Conservation (phyloP, 2,113 vertebrate genomes). For the Cygnus atratus region DNA sequence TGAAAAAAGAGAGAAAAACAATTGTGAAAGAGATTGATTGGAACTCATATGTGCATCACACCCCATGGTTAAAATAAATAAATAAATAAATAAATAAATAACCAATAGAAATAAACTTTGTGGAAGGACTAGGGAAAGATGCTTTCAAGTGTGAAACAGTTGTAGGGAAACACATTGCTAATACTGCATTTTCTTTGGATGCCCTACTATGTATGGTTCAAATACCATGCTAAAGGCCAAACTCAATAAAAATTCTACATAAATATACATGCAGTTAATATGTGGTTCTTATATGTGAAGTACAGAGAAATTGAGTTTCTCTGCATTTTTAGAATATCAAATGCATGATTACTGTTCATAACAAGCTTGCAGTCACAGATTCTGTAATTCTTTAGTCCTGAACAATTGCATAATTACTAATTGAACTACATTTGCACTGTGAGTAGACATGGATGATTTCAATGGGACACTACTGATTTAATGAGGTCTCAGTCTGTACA, state of each 20-base stretch:
- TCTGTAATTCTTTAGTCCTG: constrained; percentile 3
- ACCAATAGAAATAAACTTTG: background rate
- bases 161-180: background rate
- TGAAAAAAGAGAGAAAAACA: background rate
- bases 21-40: background rate
- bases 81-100: background rate
- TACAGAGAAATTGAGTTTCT: constrained; percentile 7
- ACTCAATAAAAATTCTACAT: constrained; percentile 44
- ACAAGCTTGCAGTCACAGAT: constrained; percentile 31
- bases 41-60: background rate
- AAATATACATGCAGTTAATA: constrained; percentile 51
- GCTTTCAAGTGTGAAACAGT: background rate
- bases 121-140: background rate
- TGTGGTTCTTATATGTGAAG: background rate
- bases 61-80: background rate
- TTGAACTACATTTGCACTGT: constrained; percentile 16
- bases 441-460: constrained; percentile 27
- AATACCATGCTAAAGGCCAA: constrained; percentile 26
- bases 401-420: constrained; percentile 40
- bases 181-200: constrained; percentile 22
- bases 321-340: constrained; percentile 32
- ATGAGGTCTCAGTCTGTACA: constrained; percentile 2
- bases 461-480: constrained; percentile 36
- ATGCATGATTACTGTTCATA: constrained; percentile 8
- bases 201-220: background rate